phyloP scores from a whole-genome alignment of 2,113 vertebrate species.

The Varanus komodoensis region DNA sequence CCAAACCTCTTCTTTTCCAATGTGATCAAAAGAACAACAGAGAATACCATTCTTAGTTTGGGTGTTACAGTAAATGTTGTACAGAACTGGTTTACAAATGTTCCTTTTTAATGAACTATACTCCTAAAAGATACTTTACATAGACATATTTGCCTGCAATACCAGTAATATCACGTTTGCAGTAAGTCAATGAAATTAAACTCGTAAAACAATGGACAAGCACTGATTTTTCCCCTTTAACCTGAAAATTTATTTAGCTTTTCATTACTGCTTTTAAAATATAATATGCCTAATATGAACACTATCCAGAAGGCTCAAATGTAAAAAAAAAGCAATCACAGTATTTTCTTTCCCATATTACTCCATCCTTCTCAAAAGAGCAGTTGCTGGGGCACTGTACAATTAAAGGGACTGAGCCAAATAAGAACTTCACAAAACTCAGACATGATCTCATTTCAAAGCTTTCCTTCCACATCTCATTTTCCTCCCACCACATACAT shows the following conservation, averaged over 20 bases:
- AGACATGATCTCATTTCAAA: slow-evolving; percentile 66
- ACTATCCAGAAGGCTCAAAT: background rate
- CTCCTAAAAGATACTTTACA: background rate
- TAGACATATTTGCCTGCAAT: background rate
- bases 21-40: background rate
- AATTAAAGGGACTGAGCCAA: background rate
- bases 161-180: background rate
- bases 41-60: slow-evolving; percentile 10
- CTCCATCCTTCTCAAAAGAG: background rate
- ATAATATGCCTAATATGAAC: background rate
- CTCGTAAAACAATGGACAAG: background rate
- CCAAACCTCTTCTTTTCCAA: background rate
- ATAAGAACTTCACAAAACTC: slow-evolving; percentile 44
- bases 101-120: background rate
- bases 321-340: background rate
- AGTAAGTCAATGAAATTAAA: slow-evolving; percentile 11
- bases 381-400: background rate
- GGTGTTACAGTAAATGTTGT: slow-evolving; percentile 1
- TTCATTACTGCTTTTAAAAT: background rate
- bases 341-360: background rate
- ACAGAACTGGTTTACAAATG: background rate
- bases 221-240: background rate
- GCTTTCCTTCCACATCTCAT: slow-evolving; percentile 42
- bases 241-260: background rate
- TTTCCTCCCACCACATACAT: slow-evolving; percentile 33